These are phyloP conservation scores for Dascillus cervinus DNA, from an alignment of 2,888 invertebrate genomes.

Conservation along the genomic window DNA sequence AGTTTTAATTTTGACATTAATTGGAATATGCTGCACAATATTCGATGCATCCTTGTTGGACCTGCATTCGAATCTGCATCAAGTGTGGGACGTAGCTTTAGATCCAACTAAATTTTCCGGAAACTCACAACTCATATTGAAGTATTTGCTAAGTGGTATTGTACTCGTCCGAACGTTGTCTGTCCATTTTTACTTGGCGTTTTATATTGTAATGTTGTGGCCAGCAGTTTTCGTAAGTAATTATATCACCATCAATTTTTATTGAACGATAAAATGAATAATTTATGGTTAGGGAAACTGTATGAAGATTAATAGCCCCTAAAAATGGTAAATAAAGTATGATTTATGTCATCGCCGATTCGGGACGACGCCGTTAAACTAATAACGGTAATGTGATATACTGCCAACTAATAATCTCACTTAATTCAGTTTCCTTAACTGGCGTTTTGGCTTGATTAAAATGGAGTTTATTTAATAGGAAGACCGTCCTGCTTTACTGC, in stretches of 20 bases:
- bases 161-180: slow-evolving; percentile 50
- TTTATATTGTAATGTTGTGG: slow-evolving; percentile 50
- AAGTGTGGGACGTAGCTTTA: slow-evolving; percentile 50
- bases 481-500: slow-evolving; percentile 45
- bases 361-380: too few relatives aligned
- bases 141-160: slow-evolving; percentile 46
- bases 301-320: too few relatives aligned
- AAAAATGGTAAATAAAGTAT: too few relatives aligned
- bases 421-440: too few relatives aligned
- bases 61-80: slow-evolving; percentile 48
- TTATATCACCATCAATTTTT: not conserved
- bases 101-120: slow-evolving; percentile 39
- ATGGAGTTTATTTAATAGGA: too few relatives aligned
- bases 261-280: too few relatives aligned
- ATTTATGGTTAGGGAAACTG: too few relatives aligned
- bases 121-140: slow-evolving; percentile 43
- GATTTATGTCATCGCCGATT: too few relatives aligned
- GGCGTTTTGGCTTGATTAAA: too few relatives aligned
- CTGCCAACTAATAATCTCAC: too few relatives aligned
- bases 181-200: slow-evolving; percentile 48
- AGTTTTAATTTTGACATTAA: slow-evolving; percentile 46
- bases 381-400: too few relatives aligned
- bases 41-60: slow-evolving; percentile 50
- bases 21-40: slow-evolving; percentile 46
- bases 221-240: slow-evolving; percentile 47